Evolutionary conservation across 2,888 invertebrate species (phyloP), one percentile per base, ranked within the genome.

Genomic region (Platypus cylindrus): DNA sequence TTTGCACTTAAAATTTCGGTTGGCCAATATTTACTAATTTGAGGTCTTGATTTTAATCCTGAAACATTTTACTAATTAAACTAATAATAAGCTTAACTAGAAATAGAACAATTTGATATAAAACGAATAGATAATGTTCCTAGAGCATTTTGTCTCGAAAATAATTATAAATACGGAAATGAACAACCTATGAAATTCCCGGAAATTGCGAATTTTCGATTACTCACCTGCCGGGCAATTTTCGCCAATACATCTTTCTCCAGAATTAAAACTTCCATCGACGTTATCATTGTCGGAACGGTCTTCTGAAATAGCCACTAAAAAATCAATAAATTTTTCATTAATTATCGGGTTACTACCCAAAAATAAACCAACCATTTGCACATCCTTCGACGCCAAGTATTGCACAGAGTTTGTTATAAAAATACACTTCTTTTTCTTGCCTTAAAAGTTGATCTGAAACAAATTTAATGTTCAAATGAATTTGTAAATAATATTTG

Each of bases 321-420:
- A 29, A 24, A 22, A 9, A 17, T 36, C 8, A 32, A 5, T 9
- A 11, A 14, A 25, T 22, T 31, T 24, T 22, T 14, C 23, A 7
- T 20, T 15, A 24, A 9, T 30, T 34, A 38, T n/a, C n/a, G n/a
- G n/a, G n/a, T n/a, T n/a, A n/a, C n/a, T n/a, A n/a, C n/a, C n/a
- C n/a, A n/a, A n/a, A n/a, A n/a, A n/a, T n/a, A n/a, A n/a, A n/a
- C n/a, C n/a, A n/a, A n/a, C 38, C 38, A 22, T 50, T 50, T 16
- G 32, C 35, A 26, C 45, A 47, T 17, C 41, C 67, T 12, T 69
- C 70, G 43, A 68, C 69, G 59, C 68, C 67, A 58, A 68, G 45
- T 45, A 61, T 62, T 3, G 54, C 52, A 35, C 62, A 61, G 4
- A 58, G 44, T 41, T 49, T 47, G 17, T 36, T 39, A 2, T 38